Base-by-base conservation (phyloP, 1,140 invertebrate genomes). In the Dreissena polymorpha region DNA sequence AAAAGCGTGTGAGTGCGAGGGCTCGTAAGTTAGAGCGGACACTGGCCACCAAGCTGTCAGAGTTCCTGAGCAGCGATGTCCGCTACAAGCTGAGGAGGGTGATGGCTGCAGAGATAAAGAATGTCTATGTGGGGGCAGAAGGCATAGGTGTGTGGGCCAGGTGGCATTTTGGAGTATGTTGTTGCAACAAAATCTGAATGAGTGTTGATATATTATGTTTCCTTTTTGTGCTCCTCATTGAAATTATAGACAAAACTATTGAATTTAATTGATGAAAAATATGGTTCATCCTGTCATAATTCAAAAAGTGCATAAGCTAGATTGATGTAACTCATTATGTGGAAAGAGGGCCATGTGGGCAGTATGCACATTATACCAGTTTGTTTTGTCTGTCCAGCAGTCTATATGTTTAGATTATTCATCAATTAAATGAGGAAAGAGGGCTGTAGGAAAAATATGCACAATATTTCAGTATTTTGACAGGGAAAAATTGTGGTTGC, bases 21-120 rank as follows among this genome's bases (percentile, higher is more conserved):
- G 88, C 90, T n/a, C 67, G 82, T n/a, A 89, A 88, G 82, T 90
- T 90, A 29, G 93, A 91, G 87, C 89, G 76, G 77, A 82, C 87
- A 27, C 73, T 93, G 21, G 89, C 90, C 70, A 85, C 94, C 23
- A 96, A 96, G 85, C 93, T 98, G 39, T 94, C 96, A 13, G 94
- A 95, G 71, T 98, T 96, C 88, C 96, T 98, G 93, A 95, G 95
- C 51, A 95, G 95, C 27, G 95, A 96, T 89, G 94, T 97, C 3
- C 94, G 95, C n/a, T 98, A 98, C 91, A 95, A 96, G 6, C 93
- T 98, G 1, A 96, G 96, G 87, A 94, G 98, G 64, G 93, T 99
- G 18, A 91, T 99, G 76, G 95, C 97, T 0, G 98, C 97, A 3
- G 97, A 99, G 94, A 92, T 97, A 16, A 98, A 98, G 90, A 93